These are phyloP conservation scores for Teinopalpus imperialis DNA, from an alignment of 2,888 invertebrate species.

Conservation along the genomic window DNA sequence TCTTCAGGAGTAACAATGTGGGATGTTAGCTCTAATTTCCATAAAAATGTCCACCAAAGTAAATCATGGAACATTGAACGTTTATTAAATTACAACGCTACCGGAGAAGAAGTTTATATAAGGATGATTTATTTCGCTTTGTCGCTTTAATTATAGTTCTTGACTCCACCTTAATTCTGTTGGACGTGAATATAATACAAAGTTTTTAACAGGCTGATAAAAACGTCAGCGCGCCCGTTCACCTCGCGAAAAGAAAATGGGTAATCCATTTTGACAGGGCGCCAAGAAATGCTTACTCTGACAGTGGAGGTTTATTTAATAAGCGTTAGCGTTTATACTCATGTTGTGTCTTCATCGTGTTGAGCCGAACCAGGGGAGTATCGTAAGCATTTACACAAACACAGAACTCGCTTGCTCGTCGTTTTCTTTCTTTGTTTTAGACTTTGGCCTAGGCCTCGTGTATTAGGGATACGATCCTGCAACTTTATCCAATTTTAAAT, in stretches of 20 bases:
- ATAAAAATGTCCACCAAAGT: too few relatives aligned
- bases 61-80: constrained; percentile 2
- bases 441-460: too few relatives aligned
- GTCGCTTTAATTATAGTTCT: constrained; percentile 3
- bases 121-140: constrained; percentile 5
- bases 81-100: constrained; percentile 1
- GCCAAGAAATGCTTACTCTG: constrained; percentile 42
- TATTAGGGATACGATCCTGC: too few relatives aligned
- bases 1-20: too few relatives aligned
- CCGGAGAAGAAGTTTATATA: neutral
- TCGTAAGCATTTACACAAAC: too few relatives aligned
- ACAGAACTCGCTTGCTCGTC: too few relatives aligned
- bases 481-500: too few relatives aligned
- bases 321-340: constrained; percentile 36
- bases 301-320: constrained; percentile 27
- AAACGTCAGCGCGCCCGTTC: constrained; percentile 18
- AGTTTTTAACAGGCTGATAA: constrained; percentile 21
- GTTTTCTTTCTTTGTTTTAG: too few relatives aligned
- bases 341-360: too few relatives aligned
- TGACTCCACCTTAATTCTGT: constrained; percentile 2
- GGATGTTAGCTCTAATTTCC: too few relatives aligned
- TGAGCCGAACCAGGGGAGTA: too few relatives aligned
- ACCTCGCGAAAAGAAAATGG: constrained; percentile 46
- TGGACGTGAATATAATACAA: constrained; percentile 13
- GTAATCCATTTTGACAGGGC: constrained; percentile 52